These are phyloP conservation scores for Australoheros scitulus DNA, from an alignment of 2,113 vertebrate genomes.

Conservation along the genomic window DNA sequence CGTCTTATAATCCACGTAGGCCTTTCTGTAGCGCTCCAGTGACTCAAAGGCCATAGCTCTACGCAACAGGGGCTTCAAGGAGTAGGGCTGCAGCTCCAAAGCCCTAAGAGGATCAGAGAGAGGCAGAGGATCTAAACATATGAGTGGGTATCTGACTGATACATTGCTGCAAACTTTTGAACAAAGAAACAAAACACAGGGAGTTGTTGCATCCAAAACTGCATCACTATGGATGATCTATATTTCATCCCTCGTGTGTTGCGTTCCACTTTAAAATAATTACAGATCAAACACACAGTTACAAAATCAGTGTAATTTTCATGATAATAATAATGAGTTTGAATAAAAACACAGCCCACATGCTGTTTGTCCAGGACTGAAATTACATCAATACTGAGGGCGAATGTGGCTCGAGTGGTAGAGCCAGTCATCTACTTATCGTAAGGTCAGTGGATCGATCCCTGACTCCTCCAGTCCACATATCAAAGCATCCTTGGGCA, in stretches of 20 bases:
- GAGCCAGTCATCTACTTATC: no score
- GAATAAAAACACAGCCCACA: background rate
- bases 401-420: no score
- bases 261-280: background rate
- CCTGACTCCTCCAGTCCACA: no score
- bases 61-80: conserved; percentile 91
- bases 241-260: background rate
- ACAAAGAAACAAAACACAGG: background rate
- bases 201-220: background rate
- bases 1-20: conserved; percentile 94
- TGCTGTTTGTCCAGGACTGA: no score
- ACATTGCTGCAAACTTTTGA: background rate
- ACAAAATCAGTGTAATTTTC: background rate
- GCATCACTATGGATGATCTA: background rate
- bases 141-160: background rate
- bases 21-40: conserved; percentile 89
- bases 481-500: no score
- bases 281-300: background rate
- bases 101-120: conserved; percentile 82
- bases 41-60: conserved; percentile 91
- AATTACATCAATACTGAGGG: no score
- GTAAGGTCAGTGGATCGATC: no score
- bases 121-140: conserved; percentile 41
- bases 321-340: background rate
- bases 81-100: conserved; percentile 91